Conservation (phyloP, 2,113 vertebrate species). For the Semicossyphus pulcher region DNA sequence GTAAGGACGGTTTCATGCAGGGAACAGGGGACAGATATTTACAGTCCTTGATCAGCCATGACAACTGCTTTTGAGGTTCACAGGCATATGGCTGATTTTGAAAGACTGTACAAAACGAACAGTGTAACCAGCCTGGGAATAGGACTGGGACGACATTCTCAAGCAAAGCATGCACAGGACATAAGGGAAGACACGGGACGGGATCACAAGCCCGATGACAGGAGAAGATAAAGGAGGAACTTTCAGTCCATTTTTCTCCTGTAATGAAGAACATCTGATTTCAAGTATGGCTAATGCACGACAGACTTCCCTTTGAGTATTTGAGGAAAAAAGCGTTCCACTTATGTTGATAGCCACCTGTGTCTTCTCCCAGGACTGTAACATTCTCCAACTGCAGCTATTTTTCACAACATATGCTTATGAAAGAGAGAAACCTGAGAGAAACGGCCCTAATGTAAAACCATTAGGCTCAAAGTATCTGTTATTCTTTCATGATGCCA, state of each 20-base stretch:
- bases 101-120: not conserved
- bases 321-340: not conserved
- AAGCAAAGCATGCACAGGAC: slow-evolving; percentile 66
- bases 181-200: slow-evolving; percentile 41
- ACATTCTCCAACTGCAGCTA: slow-evolving; percentile 22
- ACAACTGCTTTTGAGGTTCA: slow-evolving; percentile 29
- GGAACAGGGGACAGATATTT: slow-evolving; percentile 4
- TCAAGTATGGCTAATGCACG: slow-evolving; percentile 37
- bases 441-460: slow-evolving; percentile 60
- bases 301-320: slow-evolving; percentile 36
- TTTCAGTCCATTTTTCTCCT: slow-evolving; percentile 48
- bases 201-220: slow-evolving; percentile 43
- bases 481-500: slow-evolving; percentile 74
- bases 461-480: slow-evolving; percentile 73
- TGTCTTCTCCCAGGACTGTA: slow-evolving; percentile 26
- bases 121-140: slow-evolving; percentile 55
- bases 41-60: slow-evolving; percentile 12
- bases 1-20: slow-evolving; percentile 21
- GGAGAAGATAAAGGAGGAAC: slow-evolving; percentile 43
- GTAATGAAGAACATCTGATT: slow-evolving; percentile 60
- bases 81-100: slow-evolving; percentile 27
- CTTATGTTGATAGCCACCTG: slow-evolving; percentile 38
- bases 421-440: slow-evolving; percentile 40
- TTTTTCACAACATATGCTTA: slow-evolving; percentile 39
- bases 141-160: slow-evolving; percentile 55